Evolutionary conservation across 2,888 invertebrate species (phyloP).

Genomic region (Cataglyphis altisquamis): DNA sequence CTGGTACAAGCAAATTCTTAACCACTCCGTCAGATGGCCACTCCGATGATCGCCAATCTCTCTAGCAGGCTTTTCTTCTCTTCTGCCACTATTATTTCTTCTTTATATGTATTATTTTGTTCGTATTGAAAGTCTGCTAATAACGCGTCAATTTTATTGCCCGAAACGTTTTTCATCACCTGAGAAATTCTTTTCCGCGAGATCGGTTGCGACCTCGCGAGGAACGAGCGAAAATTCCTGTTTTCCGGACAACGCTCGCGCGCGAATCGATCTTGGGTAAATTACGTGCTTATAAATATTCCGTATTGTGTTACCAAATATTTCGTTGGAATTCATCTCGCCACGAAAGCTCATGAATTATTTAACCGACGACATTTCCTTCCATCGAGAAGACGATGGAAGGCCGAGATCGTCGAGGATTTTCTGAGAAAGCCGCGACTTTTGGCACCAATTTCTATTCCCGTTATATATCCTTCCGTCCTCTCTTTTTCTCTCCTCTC

Average conservation of each 20-base stretch:
- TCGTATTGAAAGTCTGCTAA: constrained; percentile 7
- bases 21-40: constrained; percentile 63
- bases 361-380: constrained; percentile 30
- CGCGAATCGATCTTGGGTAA: constrained; percentile 32
- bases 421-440: constrained; percentile 38
- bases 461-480: constrained; percentile 8
- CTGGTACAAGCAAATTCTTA: constrained; percentile 54
- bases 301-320: constrained; percentile 46
- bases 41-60: constrained; percentile 37
- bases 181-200: neutral
- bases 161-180: neutral
- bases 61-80: neutral
- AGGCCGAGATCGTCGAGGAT: constrained; percentile 12
- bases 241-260: constrained; percentile 16
- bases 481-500: neutral
- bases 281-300: constrained; percentile 52
- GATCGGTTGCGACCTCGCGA: constrained; percentile 33
- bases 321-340: constrained; percentile 54
- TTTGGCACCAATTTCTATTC: constrained; percentile 50
- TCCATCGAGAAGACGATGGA: constrained; percentile 19
- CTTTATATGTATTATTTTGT: neutral
- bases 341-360: constrained; percentile 42
- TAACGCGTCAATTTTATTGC: constrained; percentile 36
- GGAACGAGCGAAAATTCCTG: constrained; percentile 13
- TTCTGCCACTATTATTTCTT: neutral